Evolutionary conservation across 2,888 invertebrate genomes (phyloP), one percentile per base, ranked within the genome.

Genomic region (Drosophila percnosoma): DNA sequence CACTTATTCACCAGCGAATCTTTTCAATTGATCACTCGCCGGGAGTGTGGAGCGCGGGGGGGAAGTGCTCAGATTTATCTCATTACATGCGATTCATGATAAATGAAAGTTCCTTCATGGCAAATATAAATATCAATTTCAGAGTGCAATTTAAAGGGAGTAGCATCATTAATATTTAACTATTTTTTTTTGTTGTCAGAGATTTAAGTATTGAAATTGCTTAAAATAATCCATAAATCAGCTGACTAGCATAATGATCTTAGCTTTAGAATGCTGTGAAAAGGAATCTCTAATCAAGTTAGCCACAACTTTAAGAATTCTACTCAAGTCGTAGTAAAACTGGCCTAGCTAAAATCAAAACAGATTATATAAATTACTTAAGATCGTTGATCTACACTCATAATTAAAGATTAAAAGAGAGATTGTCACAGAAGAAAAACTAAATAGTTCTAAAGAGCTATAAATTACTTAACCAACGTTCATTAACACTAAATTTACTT

Each of bases 61-160:
- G 1, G 15, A 15, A 24, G 48, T 21, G 36, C n/a, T 5, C 38
- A 31, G 45, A 55, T 52, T 52, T 51, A 76, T 38, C 57, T 53
- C 81, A 76, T 76, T 80, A 60, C 48, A 49, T 55, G n/a, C 29
- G 13, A 51, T 34, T 49, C 60, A 42, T 51, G 59, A 78, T 71
- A 78, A 81, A 78, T 66, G 82, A 78, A 78, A 76, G 77, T 80
- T 61, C 36, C 69, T 52, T 31, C 29, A 61, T 54, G 34, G 21
- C 57, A 55, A 38, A 57, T 18, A 58, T 40, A 27, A 45, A 38
- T 21, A 58, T 52, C 42, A 38, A 18, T 36, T n/a, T 21, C 4
- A 61, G 42, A 11, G 49, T 24, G 40, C 38, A 38, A 68, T 73
- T 34, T 42, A 36, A 60, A 55, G 13, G n/a, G 2, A 48, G 24